Percentiles rank a stretch among this genome's conserved stretches.
Conservation (phyloP, 2,888 invertebrate species). For the Synanthedon myopaeformis region DNA sequence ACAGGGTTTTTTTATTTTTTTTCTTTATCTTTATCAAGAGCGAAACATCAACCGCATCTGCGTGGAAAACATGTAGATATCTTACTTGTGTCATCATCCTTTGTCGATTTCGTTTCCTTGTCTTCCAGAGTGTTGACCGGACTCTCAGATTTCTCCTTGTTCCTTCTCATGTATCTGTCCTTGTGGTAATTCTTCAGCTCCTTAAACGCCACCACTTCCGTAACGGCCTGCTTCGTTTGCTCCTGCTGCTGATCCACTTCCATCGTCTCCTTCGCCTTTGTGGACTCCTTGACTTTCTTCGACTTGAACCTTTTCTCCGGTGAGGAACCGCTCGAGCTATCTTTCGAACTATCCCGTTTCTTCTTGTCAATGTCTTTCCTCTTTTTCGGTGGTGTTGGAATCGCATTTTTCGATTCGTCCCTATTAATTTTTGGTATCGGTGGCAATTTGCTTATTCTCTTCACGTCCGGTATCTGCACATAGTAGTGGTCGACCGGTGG, state of each 20-base stretch:
- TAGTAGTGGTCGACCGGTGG: slow-evolving; percentile 19
- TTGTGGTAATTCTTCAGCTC: slow-evolving; percentile 69
- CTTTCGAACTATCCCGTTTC: slow-evolving; percentile 14
- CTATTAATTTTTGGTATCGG: slow-evolving; percentile 51
- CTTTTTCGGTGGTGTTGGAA: slow-evolving; percentile 15
- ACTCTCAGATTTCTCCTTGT: slow-evolving; percentile 72
- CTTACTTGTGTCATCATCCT: slow-evolving; percentile 56
- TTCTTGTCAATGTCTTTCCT: slow-evolving; percentile 21
- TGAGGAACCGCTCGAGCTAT: slow-evolving; percentile 19
- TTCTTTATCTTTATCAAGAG: not conserved
- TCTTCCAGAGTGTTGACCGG: slow-evolving; percentile 41
- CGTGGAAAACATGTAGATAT: slow-evolving; percentile 31
- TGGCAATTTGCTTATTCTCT: slow-evolving; percentile 46
- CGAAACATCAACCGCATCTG: slow-evolving; percentile 17
- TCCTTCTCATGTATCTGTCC: slow-evolving; percentile 75
- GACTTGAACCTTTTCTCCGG: slow-evolving; percentile 28
- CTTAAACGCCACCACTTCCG: slow-evolving; percentile 59
- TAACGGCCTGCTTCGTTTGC: slow-evolving; percentile 13
- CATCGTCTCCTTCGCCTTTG: slow-evolving; percentile 15
- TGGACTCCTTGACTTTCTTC: slow-evolving; percentile 11
- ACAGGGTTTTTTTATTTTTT: slow-evolving; percentile 17
- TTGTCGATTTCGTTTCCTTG: slow-evolving; percentile 11
- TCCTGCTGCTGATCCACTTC: slow-evolving; percentile 11
- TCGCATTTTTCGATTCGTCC: slow-evolving; percentile 16
- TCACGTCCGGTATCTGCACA: slow-evolving; percentile 29